Evolutionary conservation across 2,113 vertebrate species (phyloP).

Genomic region (Takifugu flavidus): DNA sequence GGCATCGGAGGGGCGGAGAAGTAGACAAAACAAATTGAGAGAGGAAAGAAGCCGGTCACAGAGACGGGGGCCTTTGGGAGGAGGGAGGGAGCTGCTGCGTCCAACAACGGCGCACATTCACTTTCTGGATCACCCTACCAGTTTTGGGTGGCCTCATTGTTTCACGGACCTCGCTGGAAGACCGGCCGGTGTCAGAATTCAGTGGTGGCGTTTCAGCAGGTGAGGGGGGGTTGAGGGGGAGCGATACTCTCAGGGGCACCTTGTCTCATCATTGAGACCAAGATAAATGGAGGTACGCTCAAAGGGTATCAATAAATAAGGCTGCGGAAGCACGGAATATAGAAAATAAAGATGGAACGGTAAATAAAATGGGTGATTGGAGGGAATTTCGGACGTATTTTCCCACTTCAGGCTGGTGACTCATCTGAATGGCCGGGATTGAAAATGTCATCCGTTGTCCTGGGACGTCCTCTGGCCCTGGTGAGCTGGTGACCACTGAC

Average conservation of each 20-base stretch:
- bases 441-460: slow-evolving; percentile 39
- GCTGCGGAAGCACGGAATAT: too few species aligned
- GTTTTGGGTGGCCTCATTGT: slow-evolving; percentile 39
- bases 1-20: slow-evolving; percentile 22
- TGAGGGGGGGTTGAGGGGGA: background rate
- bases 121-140: slow-evolving; percentile 30
- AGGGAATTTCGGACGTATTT: slow-evolving; percentile 24
- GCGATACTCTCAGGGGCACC: background rate
- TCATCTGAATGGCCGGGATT: slow-evolving; percentile 32
- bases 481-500: slow-evolving; percentile 33
- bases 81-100: slow-evolving; percentile 11
- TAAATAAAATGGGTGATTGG: too few species aligned
- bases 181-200: background rate
- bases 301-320: too few species aligned
- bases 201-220: slow-evolving; percentile 5
- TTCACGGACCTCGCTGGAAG: slow-evolving; percentile 20
- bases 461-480: slow-evolving; percentile 29
- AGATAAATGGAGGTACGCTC: too few species aligned
- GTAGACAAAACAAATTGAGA: slow-evolving; percentile 67
- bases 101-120: slow-evolving; percentile 57
- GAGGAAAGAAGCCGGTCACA: slow-evolving; percentile 45
- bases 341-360: too few species aligned
- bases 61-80: slow-evolving; percentile 32
- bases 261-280: too few species aligned
- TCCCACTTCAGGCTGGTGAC: slow-evolving; percentile 34